phyloP scores from a whole-genome alignment of 2,888 invertebrate genomes.

The Hymenopus coronatus region DNA sequence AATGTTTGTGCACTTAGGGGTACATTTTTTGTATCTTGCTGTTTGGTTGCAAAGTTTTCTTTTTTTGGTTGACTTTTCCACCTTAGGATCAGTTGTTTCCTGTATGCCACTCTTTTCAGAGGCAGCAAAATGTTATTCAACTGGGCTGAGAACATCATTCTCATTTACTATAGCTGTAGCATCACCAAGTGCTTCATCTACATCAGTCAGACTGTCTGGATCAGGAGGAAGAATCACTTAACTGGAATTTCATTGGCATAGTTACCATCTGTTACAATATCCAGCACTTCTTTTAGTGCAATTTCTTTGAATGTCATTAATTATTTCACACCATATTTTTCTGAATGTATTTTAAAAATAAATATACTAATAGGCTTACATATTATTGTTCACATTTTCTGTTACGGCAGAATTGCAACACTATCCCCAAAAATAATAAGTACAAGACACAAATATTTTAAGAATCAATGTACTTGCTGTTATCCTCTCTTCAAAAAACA shows the following conservation, averaged over 20 bases:
- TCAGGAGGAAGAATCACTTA: neutral
- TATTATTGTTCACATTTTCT: no score
- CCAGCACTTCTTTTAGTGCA: neutral
- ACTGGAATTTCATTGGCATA: neutral
- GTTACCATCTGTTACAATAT: neutral
- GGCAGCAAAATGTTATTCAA: neutral
- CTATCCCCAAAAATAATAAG: no score
- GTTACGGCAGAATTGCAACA: no score
- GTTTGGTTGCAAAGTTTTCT: neutral
- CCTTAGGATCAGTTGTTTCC: neutral
- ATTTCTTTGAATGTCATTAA: neutral
- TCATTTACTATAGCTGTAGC: neutral
- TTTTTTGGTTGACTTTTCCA: neutral
- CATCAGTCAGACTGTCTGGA: neutral
- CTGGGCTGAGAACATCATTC: neutral
- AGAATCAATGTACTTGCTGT: no score
- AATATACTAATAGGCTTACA: neutral
- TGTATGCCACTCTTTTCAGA: neutral
- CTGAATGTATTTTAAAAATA: neutral
- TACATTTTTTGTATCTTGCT: neutral
- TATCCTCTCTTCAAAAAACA: no score
- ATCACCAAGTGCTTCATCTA: neutral
- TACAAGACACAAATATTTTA: no score
- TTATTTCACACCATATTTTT: neutral
- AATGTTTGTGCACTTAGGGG: neutral